Conservation (phyloP, 2,888 invertebrate species). For the Drosophila leonis region DNA sequence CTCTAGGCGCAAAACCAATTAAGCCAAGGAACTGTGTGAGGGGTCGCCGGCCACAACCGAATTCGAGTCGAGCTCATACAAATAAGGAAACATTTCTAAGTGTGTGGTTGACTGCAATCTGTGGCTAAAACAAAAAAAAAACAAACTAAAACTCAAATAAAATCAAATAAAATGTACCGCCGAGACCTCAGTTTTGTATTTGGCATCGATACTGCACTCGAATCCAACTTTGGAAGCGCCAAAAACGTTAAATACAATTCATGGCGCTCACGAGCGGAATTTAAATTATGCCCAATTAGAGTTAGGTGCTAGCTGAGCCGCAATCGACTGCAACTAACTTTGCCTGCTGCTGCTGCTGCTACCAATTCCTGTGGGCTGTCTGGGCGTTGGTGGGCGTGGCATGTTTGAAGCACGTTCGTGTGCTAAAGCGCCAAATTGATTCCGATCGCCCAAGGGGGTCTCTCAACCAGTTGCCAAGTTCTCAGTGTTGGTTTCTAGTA, state of each 20-base stretch:
- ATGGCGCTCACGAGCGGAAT: conserved; percentile 84
- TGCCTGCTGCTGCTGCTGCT: not conserved
- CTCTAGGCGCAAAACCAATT: conserved; percentile 79
- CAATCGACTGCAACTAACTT: conserved; percentile 16
- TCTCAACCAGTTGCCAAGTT: conserved; percentile 23
- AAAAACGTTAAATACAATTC: conserved; percentile 80
- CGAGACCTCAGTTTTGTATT: conserved; percentile 28
- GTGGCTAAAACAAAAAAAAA: conserved; percentile 1
- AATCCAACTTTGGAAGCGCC: conserved; percentile 79
- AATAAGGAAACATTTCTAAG: conserved; percentile 69
- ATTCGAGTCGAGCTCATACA: conserved; percentile 39
- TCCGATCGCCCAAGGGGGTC: conserved; percentile 77
- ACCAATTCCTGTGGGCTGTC: conserved; percentile 66
- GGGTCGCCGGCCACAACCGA: not conserved
- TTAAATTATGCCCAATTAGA: conserved; percentile 85
- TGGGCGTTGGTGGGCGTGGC: conserved; percentile 67
- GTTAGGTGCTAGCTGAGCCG: conserved; percentile 69
- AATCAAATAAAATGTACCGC: conserved; percentile 81
- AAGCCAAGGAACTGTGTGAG: conserved; percentile 47
- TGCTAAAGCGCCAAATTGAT: conserved; percentile 81
- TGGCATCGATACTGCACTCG: conserved; percentile 19
- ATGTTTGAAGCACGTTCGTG: conserved; percentile 71
- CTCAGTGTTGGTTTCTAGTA: conserved; percentile 52
- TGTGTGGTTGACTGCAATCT: conserved; percentile 47
- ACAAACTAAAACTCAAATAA: conserved; percentile 56